A percentile compares a stretch with the other conserved stretches of the same genome.
Evolutionary conservation across 2,113 vertebrate species (phyloP).

Genomic region (Notiomystis cincta): DNA sequence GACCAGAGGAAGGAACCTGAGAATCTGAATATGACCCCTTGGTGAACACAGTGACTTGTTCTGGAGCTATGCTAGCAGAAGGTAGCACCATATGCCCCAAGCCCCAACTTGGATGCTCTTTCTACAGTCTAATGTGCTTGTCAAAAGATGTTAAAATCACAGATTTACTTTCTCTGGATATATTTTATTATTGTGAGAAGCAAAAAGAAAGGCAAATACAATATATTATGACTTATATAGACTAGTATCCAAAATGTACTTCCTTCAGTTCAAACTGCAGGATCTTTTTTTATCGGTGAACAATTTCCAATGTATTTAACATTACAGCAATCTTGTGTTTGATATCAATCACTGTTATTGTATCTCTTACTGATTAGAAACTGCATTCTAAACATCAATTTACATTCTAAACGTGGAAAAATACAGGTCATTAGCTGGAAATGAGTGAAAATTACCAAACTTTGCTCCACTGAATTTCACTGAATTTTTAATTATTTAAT

Average conservation of each 20-base stretch:
- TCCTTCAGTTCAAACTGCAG: background rate
- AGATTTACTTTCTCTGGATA: conserved; percentile 68
- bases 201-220: background rate
- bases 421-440: background rate
- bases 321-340: background rate
- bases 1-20: conserved; percentile 77
- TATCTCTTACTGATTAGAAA: background rate
- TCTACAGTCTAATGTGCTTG: conserved; percentile 93
- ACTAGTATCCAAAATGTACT: background rate
- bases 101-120: conserved; percentile 90
- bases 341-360: background rate
- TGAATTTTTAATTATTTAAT: background rate
- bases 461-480: background rate
- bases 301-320: background rate
- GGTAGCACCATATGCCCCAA: conserved; percentile 89
- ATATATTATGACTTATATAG: background rate
- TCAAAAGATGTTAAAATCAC: conserved; percentile 92
- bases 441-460: background rate
- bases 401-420: background rate
- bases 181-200: conserved; percentile 38
- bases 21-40: conserved; percentile 75
- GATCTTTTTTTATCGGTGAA: background rate
- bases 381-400: background rate
- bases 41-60: conserved; percentile 79
- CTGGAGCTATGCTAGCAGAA: conserved; percentile 85